Evolutionary conservation across 92 coral and sea anemone species (phyloP).

Genomic region (Actinostola sp.): DNA sequence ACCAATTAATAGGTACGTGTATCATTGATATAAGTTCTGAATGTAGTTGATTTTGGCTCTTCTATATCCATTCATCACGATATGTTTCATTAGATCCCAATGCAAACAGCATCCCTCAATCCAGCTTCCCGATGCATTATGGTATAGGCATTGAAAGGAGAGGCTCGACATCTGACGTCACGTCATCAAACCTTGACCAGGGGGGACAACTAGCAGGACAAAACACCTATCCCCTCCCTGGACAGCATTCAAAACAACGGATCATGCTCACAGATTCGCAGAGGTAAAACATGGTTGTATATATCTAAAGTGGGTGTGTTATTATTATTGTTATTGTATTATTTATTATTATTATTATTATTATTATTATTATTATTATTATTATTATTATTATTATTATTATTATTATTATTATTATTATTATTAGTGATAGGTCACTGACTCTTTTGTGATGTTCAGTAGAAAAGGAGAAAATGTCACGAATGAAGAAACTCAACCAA

Average conservation of each 20-base stretch:
- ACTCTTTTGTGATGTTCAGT: too few species aligned
- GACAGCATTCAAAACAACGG: conserved; percentile 31
- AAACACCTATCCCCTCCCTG: conserved; percentile 52
- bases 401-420: not conserved
- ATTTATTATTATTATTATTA: not conserved
- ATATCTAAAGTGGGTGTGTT: not conserved
- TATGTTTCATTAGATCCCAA: conserved; percentile 43
- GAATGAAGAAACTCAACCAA: conserved; percentile 66
- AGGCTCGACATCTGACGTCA: conserved; percentile 73
- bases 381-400: not conserved
- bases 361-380: not conserved
- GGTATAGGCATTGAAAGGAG: conserved; percentile 65
- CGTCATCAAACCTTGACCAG: conserved; percentile 52
- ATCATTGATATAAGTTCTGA: not conserved
- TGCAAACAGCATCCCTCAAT: conserved; percentile 48
- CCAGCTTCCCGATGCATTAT: conserved; percentile 68
- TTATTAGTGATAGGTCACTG: too few species aligned
- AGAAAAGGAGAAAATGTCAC: conserved; percentile 75
- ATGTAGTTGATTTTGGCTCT: not conserved
- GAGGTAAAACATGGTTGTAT: conserved; percentile 12
- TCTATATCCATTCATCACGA: not conserved
- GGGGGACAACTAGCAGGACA: conserved; percentile 35
- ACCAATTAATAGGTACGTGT: conserved; percentile 16
- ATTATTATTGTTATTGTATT: not conserved
- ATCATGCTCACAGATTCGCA: conserved; percentile 21